phyloP scores from a whole-genome alignment of 1,140 invertebrate species.

The Panagrolaimus sp. region DNA sequence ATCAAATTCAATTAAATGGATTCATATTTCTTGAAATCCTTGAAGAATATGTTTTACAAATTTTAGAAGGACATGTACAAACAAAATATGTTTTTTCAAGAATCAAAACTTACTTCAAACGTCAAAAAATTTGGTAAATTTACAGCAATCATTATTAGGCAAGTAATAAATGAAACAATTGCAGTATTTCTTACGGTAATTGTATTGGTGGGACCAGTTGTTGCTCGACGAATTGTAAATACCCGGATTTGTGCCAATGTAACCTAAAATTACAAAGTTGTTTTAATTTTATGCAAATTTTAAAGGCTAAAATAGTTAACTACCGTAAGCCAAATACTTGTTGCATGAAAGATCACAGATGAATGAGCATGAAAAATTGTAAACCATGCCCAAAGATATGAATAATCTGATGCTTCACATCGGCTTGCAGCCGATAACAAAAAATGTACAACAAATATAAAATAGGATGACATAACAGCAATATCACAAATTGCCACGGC shows the following conservation, averaged over 20 bases:
- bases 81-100: not conserved
- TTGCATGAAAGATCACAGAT: conserved; percentile 56
- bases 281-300: not conserved
- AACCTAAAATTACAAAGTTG: conserved; percentile 35
- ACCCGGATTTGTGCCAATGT: conserved; percentile 55
- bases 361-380: conserved; percentile 54
- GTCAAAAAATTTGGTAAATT: conserved; percentile 58
- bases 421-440: conserved; percentile 41
- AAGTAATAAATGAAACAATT: conserved; percentile 45
- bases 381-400: conserved; percentile 48
- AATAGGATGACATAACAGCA: conserved; percentile 53
- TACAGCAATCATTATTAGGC: conserved; percentile 42
- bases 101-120: conserved; percentile 43
- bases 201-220: conserved; percentile 47
- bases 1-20: no score
- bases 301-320: not conserved
- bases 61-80: no score
- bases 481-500: conserved; percentile 58
- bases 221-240: conserved; percentile 54
- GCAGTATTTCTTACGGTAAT: conserved; percentile 46
- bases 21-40: no score
- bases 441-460: conserved; percentile 56
- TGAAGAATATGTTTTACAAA: no score
- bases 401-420: conserved; percentile 38
- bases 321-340: conserved; percentile 55